Base-by-base conservation (phyloP, 2,888 invertebrate species). In the Drosophila parthenogenetica region DNA sequence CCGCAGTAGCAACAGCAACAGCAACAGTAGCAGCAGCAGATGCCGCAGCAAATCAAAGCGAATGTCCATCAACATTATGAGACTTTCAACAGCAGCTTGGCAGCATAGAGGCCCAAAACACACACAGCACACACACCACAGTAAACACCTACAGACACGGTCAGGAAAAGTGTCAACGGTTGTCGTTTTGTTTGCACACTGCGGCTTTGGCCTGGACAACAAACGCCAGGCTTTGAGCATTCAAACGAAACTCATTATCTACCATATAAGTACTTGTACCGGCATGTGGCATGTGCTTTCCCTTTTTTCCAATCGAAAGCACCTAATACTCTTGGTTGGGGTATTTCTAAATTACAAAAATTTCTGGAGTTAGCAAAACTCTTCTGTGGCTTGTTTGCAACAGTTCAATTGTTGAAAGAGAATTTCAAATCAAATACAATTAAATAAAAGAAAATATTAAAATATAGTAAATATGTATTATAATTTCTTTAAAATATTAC, bases 1-100 rank as follows among this genome's bases (percentile, higher is more conserved):
- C 66, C 63, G 48, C 60, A 43, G 45, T 25, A 39, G 58, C 43
- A 58, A 49, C 57, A 69, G 72, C 16, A 35, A 2, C 8, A 29
- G 8, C 4, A 35, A 13, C 2, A 40, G 53, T 37, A 32, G 63
- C 17, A 32, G 40, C 66, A 65, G 50, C 60, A 43, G 57, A 46
- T 58, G 58, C 46, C 58, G 50, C 57, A 71, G 73, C 79, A 89
- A 89, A 87, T 85, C 85, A 85, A 85, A 89, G 89, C 73, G 87
- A 77, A 73, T 89, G 89, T 89, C 89, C 85, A 79, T 89, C 85
- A 89, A 75, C 87, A 74, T 89, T 87, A 85, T 81, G 89, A 70
- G 89, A 73, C 70, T 80, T 77, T 77, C 64, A 73, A 65, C 77
- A 77, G 63, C 65, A 58, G 60, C 49, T 51, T 69, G 69, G 53